A percentile compares a stretch with the other conserved stretches of the same genome.
phyloP scores from a whole-genome alignment of 2,113 vertebrate genomes.

The Proterorhinus semilunaris region DNA sequence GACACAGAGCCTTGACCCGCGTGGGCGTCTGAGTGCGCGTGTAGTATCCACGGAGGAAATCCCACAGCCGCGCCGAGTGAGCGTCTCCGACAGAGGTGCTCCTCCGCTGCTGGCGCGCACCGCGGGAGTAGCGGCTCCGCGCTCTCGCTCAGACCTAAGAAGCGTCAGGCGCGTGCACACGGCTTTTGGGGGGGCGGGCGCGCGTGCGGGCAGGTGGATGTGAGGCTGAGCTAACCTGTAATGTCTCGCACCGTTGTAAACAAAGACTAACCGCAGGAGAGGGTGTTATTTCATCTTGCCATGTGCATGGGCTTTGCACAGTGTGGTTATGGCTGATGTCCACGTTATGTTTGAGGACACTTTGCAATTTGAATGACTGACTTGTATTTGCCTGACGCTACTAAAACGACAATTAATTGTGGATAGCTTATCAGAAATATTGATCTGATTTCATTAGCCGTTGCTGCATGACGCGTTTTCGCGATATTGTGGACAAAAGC shows the following conservation, averaged over 20 bases:
- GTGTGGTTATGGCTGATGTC: too few species aligned
- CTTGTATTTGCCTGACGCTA: too few species aligned
- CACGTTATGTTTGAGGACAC: too few species aligned
- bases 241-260: background rate
- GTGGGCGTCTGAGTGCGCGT: background rate
- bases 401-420: too few species aligned
- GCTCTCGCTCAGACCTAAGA: conserved; percentile 3
- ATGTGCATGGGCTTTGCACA: too few species aligned
- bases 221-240: background rate
- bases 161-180: background rate
- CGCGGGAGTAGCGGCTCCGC: background rate
- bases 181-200: background rate
- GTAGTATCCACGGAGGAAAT: conserved; percentile 6
- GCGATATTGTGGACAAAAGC: too few species aligned
- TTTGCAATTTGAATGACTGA: too few species aligned
- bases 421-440: too few species aligned
- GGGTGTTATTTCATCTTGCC: too few species aligned
- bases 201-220: background rate
- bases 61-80: background rate
- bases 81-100: conserved; percentile 4
- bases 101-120: conserved; percentile 11
- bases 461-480: too few species aligned
- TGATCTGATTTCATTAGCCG: too few species aligned
- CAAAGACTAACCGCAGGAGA: background rate
- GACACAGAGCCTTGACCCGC: background rate